These are phyloP conservation scores for Ctenochaetus hawaiiensis DNA, from an alignment of 2,797 vertebrate genomes.

Conservation along the genomic window DNA sequence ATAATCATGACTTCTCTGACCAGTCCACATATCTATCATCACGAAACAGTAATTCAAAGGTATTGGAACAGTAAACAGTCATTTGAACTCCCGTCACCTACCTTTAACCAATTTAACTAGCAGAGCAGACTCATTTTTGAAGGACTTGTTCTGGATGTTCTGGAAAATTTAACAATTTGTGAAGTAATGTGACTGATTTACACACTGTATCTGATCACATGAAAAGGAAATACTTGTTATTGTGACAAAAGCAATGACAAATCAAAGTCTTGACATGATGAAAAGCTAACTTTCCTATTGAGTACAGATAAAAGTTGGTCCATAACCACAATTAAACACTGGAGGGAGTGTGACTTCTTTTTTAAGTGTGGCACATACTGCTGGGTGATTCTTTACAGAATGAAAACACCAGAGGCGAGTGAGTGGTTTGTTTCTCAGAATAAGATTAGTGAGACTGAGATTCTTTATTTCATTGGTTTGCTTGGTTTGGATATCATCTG, in stretches of 20 bases:
- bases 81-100: not conserved
- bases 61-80: not conserved
- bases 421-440: conserved; percentile 14
- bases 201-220: not conserved
- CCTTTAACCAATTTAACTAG: not conserved
- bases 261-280: not conserved
- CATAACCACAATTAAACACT: not conserved
- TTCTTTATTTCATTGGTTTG: conserved; percentile 15
- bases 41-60: not conserved
- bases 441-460: not conserved
- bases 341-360: not conserved
- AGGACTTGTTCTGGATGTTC: not conserved
- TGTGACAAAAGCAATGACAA: not conserved
- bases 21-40: not conserved
- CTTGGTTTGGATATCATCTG: conserved; percentile 10
- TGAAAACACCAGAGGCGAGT: not conserved
- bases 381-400: not conserved
- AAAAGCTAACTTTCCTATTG: not conserved
- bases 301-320: not conserved
- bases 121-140: not conserved
- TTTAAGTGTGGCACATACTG: not conserved
- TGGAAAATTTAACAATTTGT: not conserved
- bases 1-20: not conserved
- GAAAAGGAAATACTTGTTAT: not conserved
- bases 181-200: not conserved